Base-by-base conservation (phyloP, 2,113 vertebrate species). In the Balaenoptera acutorostrata region DNA sequence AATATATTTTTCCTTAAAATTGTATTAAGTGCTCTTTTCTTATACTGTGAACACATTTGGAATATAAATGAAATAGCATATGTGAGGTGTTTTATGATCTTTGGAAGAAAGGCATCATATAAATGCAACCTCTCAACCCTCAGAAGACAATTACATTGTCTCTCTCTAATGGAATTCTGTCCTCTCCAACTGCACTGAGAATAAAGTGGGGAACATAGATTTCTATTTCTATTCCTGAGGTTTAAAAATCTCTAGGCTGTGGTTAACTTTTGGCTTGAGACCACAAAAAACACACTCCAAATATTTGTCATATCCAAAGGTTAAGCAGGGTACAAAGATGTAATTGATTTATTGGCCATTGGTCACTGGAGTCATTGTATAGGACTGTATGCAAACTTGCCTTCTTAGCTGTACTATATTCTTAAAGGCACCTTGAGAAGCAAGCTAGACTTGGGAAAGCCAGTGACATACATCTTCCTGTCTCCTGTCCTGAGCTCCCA, bases 201-300 rank as follows among this genome's bases (percentile, higher is more conserved):
- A 96, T 96, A 93, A 95, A 90, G 92, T 86, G 78, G 94, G n/a
- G 97, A 95, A 97, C 63, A 90, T 36, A 96, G 97, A 81, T 96
- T 98, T 98, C 96, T 90, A 96, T 97, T 97, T 97, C 95, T 98
- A 96, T 97, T 97, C 84, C 93, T 97, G 98, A 97, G 97, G 95
- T 98, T 98, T 97, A 98, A 91, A 98, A 97, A 97, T 97, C 97
- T 98, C 95, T 94, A 94, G 97, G 82, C 97, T 96, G 93, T 97
- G 97, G 97, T 98, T 98, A 52, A 1, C n/a, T 95, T 97, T 97
- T 98, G 98, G 97, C 98, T 97, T 88, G 95, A 94, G 96, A 98
- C 97, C 98, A 98, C 97, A 92, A 97, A 98, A 98, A 98, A 98
- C 97, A 98, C 68, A 92, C 97, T 98, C 96, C 95, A 92, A 98